phyloP scores from a whole-genome alignment of 1,140 invertebrate species.

The Drosophila serrata region DNA sequence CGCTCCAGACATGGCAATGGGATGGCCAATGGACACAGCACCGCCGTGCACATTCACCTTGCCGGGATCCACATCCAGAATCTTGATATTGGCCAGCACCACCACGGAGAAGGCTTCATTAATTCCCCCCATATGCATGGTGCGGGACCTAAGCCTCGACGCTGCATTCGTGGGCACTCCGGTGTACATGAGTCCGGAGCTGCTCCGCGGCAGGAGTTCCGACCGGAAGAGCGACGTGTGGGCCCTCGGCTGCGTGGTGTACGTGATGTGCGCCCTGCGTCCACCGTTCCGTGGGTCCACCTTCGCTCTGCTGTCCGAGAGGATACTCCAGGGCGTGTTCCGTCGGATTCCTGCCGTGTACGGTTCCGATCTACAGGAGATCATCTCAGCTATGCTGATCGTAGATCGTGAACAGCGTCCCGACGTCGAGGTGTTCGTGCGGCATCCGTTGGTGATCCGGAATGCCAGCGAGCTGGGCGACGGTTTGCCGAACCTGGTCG shows the following conservation, averaged over 20 bases:
- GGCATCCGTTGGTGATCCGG: conserved; percentile 86
- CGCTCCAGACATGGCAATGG: too few species aligned
- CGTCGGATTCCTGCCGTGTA: conserved; percentile 86
- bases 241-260: conserved; percentile 92
- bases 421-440: conserved; percentile 87
- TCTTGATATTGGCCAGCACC: conserved; percentile 91
- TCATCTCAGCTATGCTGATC: conserved; percentile 87
- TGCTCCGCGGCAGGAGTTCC: conserved; percentile 91
- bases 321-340: conserved; percentile 86
- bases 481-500: conserved; percentile 68
- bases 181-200: conserved; percentile 94
- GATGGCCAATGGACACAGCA: too few species aligned
- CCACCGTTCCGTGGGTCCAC: conserved; percentile 87
- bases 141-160: conserved; percentile 87
- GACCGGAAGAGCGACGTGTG: conserved; percentile 94
- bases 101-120: too few species aligned
- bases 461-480: conserved; percentile 66
- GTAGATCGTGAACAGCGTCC: conserved; percentile 87
- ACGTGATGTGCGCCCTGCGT: conserved; percentile 88
- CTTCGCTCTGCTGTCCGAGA: conserved; percentile 86
- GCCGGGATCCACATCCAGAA: too few species aligned
- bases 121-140: conserved; percentile 88
- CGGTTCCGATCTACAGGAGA: conserved; percentile 86
- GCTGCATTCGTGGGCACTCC: conserved; percentile 92
- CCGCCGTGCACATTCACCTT: too few species aligned